These are phyloP conservation scores for Tor tambroides DNA, from an alignment of 2,113 vertebrate species.

Conservation along the genomic window DNA sequence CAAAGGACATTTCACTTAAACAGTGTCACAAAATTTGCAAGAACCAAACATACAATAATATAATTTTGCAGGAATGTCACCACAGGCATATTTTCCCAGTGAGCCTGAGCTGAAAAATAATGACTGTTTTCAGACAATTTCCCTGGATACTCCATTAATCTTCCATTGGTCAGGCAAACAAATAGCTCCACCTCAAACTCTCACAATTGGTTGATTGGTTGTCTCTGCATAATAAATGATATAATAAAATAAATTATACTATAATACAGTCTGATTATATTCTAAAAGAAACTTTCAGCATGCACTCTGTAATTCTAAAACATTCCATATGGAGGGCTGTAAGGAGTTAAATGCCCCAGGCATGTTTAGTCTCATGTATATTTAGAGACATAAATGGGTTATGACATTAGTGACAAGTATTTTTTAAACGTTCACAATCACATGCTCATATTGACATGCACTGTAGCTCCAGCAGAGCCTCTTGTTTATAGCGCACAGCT, in stretches of 20 bases:
- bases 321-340: not conserved
- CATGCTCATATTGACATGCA: slow-evolving; percentile 24
- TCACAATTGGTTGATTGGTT: not conserved
- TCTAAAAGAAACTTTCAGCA: not conserved
- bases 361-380: not conserved
- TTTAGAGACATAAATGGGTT: not conserved
- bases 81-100: too few relatives aligned
- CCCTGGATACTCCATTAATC: not conserved
- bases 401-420: slow-evolving; percentile 28
- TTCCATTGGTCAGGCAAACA: not conserved
- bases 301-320: not conserved
- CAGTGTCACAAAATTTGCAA: too few relatives aligned
- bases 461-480: not conserved
- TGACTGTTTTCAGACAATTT: not conserved
- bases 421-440: slow-evolving; percentile 27
- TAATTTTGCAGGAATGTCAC: too few relatives aligned
- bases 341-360: not conserved
- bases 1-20: too few relatives aligned
- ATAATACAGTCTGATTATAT: not conserved
- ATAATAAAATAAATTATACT: not conserved
- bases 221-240: not conserved
- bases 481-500: slow-evolving; percentile 56
- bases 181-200: not conserved
- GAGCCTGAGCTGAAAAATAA: not conserved
- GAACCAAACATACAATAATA: too few relatives aligned